These are phyloP conservation scores for Drosophila sulfurigaster DNA, from an alignment of 1,140 invertebrate genomes.

Conservation along the genomic window DNA sequence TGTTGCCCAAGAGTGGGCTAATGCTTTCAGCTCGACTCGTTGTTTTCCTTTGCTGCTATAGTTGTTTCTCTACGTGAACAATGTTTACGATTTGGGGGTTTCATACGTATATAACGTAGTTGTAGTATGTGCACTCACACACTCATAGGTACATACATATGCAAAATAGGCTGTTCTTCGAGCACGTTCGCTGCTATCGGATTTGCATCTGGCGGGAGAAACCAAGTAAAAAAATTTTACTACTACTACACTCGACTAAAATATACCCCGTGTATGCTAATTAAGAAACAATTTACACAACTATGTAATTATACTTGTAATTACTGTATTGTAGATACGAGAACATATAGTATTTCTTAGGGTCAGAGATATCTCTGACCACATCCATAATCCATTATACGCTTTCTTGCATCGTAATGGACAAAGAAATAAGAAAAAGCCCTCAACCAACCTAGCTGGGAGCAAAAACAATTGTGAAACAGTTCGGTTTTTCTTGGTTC, in stretches of 20 bases:
- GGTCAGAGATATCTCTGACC: too few relatives aligned
- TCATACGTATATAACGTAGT: not conserved
- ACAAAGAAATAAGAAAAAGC: too few relatives aligned
- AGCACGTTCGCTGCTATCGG: conserved; percentile 40
- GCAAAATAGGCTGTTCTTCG: conserved; percentile 44
- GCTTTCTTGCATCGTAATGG: too few relatives aligned
- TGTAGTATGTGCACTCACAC: not conserved
- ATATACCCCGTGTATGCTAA: not conserved
- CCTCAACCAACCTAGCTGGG: too few relatives aligned
- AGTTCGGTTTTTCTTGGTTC: conserved; percentile 31
- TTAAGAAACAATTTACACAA: too few relatives aligned
- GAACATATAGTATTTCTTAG: too few relatives aligned
- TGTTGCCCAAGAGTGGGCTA: conserved; percentile 28
- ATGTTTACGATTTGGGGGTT: conserved; percentile 48
- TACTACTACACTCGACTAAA: not conserved
- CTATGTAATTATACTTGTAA: too few relatives aligned
- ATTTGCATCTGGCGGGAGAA: conserved; percentile 14
- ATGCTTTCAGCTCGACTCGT: conserved; percentile 13
- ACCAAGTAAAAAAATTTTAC: conserved; percentile 54
- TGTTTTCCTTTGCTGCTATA: conserved; percentile 12
- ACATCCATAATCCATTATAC: too few relatives aligned
- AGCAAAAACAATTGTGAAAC: conserved; percentile 24
- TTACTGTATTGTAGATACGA: too few relatives aligned
- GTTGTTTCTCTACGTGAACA: conserved; percentile 36
- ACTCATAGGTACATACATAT: conserved; percentile 23